A percentile compares a stretch with the other conserved stretches of the same genome.
Evolutionary conservation across 2,797 vertebrate genomes (phyloP).

Genomic region (Gymnoscopelus microlampas): DNA sequence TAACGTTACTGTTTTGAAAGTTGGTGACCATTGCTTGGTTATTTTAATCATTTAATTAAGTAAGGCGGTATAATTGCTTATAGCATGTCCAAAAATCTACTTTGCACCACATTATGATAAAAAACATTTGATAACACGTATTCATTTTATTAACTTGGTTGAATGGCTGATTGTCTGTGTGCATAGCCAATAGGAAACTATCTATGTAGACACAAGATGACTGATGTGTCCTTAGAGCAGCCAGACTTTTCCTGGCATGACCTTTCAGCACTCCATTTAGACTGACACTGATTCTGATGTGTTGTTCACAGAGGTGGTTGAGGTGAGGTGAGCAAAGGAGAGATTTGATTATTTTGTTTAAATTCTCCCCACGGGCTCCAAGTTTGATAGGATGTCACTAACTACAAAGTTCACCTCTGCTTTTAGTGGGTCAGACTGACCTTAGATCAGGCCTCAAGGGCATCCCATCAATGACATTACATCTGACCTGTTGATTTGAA

Average conservation of each 20-base stretch:
- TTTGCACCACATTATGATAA: no score
- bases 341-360: slow-evolving; percentile 56
- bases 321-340: slow-evolving; percentile 9
- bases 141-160: no score
- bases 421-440: slow-evolving; percentile 21
- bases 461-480: slow-evolving; percentile 14
- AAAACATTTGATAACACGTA: background rate
- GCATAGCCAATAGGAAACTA: background rate
- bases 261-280: slow-evolving; percentile 54
- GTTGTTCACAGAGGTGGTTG: slow-evolving; percentile 33
- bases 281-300: slow-evolving; percentile 58
- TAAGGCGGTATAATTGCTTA: background rate
- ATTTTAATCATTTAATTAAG: no score
- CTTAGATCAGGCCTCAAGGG: slow-evolving; percentile 19
- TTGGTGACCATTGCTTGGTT: no score
- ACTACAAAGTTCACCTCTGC: slow-evolving; percentile 9
- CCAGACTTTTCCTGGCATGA: slow-evolving; percentile 26
- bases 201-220: slow-evolving; percentile 17
- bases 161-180: no score
- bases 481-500: background rate
- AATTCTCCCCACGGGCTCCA: slow-evolving; percentile 34
- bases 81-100: background rate
- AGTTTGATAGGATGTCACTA: slow-evolving; percentile 35
- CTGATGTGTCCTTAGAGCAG: slow-evolving; percentile 20
- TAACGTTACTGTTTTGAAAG: no score